Base-by-base conservation (phyloP, 2,113 vertebrate genomes). In the Pelmatolapia mariae region DNA sequence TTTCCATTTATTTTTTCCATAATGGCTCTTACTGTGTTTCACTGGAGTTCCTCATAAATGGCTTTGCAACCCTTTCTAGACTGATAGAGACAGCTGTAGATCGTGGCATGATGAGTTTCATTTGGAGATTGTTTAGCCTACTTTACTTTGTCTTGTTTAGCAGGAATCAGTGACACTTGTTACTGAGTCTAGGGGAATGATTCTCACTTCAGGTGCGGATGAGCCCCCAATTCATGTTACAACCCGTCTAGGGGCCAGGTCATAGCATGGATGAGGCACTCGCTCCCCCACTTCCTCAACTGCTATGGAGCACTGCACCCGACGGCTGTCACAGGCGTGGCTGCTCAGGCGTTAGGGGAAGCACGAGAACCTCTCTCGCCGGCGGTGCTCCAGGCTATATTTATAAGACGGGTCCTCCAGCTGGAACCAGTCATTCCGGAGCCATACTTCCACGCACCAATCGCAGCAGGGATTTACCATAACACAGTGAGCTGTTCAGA, bases 21-120 rank as follows among this genome's bases (percentile, higher is more conserved):
- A 22, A 38, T 13, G 33, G 0, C 19, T 22, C 0, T 1, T 5
- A 68, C 33, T 19, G 11, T 40, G 33, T 38, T 22, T 68, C 63
- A 38, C 33, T 68, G 2, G 0, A 68, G 11, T 38, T 38, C 11
- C 19, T 40, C 0, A 68, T 13, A 38, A 68, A 8, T 68, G 33
- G 11, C 63, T 68, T 68, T 68, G 19, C 19, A 2, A 13, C 61
- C 61, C 33, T 22, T 38, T 68, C 4, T 22, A 38, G 33, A 68
- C 63, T 38, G 33, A 13, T 68, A 22, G 61, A 66, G 31, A 11
- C 18, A 36, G 18, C 61, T 38, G 33, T 68, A 68, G 33, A 22
- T 38, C 2, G 3, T 22, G 63, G 11, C 11, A 22, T 22, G 33
- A 66, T 22, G 19, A 0, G 4, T 40, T 68, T 38, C 19, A 8